Evolutionary conservation across 2,888 invertebrate species (phyloP), one percentile per base, ranked within the genome.

Genomic region (Scaptomyza parva): DNA sequence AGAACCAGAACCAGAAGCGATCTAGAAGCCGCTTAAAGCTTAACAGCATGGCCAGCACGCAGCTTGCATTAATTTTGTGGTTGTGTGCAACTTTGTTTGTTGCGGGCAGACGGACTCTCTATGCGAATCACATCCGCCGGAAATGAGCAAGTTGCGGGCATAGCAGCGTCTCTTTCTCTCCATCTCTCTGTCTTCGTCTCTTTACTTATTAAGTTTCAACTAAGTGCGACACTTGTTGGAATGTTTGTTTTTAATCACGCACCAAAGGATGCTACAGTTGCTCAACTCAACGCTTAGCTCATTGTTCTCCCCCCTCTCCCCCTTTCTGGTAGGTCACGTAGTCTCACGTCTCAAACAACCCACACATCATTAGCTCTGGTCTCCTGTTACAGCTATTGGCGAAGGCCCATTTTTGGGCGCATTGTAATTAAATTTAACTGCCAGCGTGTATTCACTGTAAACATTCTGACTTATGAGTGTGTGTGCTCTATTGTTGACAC

Each of bases 381-480:
- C 80, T 85, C 86, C 72, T 59, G 76, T 82, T 82, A 69, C 82
- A 71, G 62, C 69, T 67, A 65, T 70, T 68, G 59, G 43, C 59
- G 44, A 40, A 62, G 59, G 51, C 66, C 66, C 50, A 43, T 57
- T 82, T 85, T 85, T 71, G 68, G 83, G 73, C 76, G 69, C 70
- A 69, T 69, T 68, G 76, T 85, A 82, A 82, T 82, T 82, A 82
- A 82, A 86, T 78, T 86, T 83, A 83, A 83, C 80, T 76, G 80
- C 70, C 76, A 45, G 22, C 50, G 61, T 45, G 41, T 35, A 43
- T 18, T 37, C 24, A 44, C 53, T 61, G 33, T n/a, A 8, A 26
- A 64, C 53, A 35, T 61, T 63, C 61, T 67, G 63, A 75, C 67
- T 63, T 67, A 62, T 66, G 70, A 35, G 55, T 45, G 24, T 26